Conservation (phyloP, 2,113 vertebrate genomes). For the Etheostoma spectabile region DNA sequence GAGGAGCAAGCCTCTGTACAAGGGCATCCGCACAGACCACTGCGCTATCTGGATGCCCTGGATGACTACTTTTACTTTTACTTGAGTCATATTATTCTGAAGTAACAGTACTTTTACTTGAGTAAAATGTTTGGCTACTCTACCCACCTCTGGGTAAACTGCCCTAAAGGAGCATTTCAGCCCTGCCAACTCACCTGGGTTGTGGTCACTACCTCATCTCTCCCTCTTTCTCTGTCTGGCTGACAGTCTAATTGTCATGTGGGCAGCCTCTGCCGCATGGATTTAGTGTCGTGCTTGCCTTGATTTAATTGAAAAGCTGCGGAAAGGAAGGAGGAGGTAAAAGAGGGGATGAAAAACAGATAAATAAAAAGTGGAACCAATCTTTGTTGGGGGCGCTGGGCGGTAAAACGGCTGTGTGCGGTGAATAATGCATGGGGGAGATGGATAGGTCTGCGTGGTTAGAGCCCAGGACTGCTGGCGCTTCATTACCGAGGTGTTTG, state of each 20-base stretch:
- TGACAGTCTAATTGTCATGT: slow-evolving; percentile 86
- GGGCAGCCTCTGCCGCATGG: slow-evolving; percentile 78
- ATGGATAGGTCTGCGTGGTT: slow-evolving; percentile 84
- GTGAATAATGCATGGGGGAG: slow-evolving; percentile 86
- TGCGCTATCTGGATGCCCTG: too few species aligned
- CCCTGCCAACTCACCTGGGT: slow-evolving; percentile 61
- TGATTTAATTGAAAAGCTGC: slow-evolving; percentile 87
- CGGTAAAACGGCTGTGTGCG: slow-evolving; percentile 80
- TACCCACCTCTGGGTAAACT: too few species aligned
- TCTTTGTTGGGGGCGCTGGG: slow-evolving; percentile 81
- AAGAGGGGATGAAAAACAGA: slow-evolving; percentile 80
- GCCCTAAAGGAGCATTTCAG: slow-evolving; percentile 59
- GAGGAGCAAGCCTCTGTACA: too few species aligned
- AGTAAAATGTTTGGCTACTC: too few species aligned
- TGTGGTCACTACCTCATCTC: slow-evolving; percentile 64
- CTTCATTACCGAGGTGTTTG: slow-evolving; percentile 83
- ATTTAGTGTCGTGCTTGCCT: slow-evolving; percentile 84
- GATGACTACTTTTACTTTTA: too few species aligned
- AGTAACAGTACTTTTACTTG: too few species aligned
- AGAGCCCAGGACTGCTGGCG: slow-evolving; percentile 73
- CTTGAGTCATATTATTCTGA: too few species aligned
- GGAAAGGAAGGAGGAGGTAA: slow-evolving; percentile 74
- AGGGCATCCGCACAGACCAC: too few species aligned
- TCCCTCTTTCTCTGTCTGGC: slow-evolving; percentile 68
- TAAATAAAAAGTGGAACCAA: slow-evolving; percentile 86